A percentile compares a stretch with the other conserved stretches of the same genome.
These are phyloP conservation scores for Pristionchus fissidentatus DNA, from an alignment of 2,888 invertebrate genomes.

Conservation along the genomic window DNA sequence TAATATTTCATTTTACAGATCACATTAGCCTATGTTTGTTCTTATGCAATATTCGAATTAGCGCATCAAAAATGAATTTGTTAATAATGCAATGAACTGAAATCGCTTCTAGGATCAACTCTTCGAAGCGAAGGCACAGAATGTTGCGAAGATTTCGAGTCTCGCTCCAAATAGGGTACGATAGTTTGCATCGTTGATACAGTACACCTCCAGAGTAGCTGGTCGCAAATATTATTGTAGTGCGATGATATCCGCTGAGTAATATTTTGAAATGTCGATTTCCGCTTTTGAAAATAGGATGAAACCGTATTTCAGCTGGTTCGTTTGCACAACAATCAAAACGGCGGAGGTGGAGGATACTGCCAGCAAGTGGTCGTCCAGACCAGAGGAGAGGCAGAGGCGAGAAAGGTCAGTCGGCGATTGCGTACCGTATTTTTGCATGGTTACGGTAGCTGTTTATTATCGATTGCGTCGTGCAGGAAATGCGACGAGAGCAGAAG, in stretches of 20 bases:
- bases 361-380: slow-evolving; percentile 65
- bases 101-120: not conserved
- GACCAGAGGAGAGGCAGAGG: slow-evolving; percentile 59
- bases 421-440: not conserved
- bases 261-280: not conserved
- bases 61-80: not conserved
- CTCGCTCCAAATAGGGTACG: not conserved
- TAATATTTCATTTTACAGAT: too few species aligned
- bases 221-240: not conserved
- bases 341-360: slow-evolving; percentile 40
- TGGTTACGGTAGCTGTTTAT: not conserved
- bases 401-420: slow-evolving; percentile 49
- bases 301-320: not conserved
- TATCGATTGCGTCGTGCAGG: slow-evolving; percentile 19
- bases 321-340: slow-evolving; percentile 34
- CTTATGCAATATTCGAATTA: not conserved
- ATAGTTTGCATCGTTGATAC: not conserved
- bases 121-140: slow-evolving; percentile 40
- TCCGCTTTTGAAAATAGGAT: too few species aligned
- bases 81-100: too few species aligned
- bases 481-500: slow-evolving; percentile 65
- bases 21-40: not conserved
- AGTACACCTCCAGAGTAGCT: too few species aligned
- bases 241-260: not conserved
- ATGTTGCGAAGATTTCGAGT: slow-evolving; percentile 30